phyloP scores from a whole-genome alignment of 1,140 invertebrate genomes.

The Zaprionus ornatus region DNA sequence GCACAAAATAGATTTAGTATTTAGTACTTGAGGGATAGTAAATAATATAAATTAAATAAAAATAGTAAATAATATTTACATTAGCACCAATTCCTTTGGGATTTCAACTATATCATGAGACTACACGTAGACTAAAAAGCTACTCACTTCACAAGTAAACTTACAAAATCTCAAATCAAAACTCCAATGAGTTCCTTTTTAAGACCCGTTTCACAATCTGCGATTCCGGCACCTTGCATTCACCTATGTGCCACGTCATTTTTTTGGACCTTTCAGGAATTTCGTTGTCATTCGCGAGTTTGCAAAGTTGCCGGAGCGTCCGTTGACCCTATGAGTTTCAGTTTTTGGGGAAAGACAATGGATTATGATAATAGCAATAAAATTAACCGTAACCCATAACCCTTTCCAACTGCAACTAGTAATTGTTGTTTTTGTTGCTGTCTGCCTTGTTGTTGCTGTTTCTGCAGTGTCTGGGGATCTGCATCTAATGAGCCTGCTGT shows the following conservation, averaged over 20 bases:
- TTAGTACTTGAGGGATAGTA: no score
- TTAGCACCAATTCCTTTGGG: no score
- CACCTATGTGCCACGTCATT: background rate
- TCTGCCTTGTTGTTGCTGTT: background rate
- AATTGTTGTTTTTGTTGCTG: background rate
- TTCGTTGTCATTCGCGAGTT: background rate
- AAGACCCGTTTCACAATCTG: background rate
- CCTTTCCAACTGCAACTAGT: background rate
- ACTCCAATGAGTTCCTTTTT: background rate
- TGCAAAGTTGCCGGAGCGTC: background rate
- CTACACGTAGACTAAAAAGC: no score
- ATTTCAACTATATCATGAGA: no score
- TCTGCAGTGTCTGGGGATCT: background rate
- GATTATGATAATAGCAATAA: background rate
- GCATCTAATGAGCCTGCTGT: conserved; percentile 19
- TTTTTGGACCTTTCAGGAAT: background rate
- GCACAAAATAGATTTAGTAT: no score
- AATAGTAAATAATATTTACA: no score
- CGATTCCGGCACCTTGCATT: background rate
- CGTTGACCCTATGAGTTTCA: background rate
- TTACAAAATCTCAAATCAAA: background rate
- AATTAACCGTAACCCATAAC: background rate
- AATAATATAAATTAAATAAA: no score
- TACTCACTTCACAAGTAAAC: no score
- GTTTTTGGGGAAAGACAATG: background rate